Evolutionary conservation across 2,797 vertebrate genomes (phyloP), one percentile per base, ranked within the genome.

Genomic region (Pitangus sulphuratus): DNA sequence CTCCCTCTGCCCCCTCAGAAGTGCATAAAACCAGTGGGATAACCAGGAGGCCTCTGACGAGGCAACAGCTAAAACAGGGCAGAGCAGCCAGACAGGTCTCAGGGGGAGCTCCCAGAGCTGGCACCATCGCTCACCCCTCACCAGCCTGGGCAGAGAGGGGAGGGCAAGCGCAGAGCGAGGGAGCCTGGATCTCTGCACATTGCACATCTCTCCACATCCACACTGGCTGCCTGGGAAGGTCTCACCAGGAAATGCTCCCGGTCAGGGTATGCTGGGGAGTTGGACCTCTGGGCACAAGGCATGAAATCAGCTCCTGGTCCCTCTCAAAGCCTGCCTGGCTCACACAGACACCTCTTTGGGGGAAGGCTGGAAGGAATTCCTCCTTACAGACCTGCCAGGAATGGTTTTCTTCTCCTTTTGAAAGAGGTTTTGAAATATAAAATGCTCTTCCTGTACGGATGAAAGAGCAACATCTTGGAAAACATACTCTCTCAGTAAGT

Each of bases 1-100:
- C 84, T 95, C 89, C 84, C 69, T 86, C 90, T 92, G 86, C 69
- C 89, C 94, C 79, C 76, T 83, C 0, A 0, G 66, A 90, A 91
- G 89, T 64, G 69, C 50, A 79, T 89, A 91, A 96, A 96, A 71
- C 51, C 86, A 83, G 71, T 5, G 37, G 77, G 58, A 93, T 64
- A 91, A 87, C 65, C 47, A 10, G 68, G 75, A 85, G 71, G 56
- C 51, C 33, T 60, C 60, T 20, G 75, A 24, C 51, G 53, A 70
- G 31, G 42, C 40, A 58, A 6, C 13, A 51, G 61, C 68, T 57
- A 0, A 39, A 24, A 12, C 1, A 9, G 75, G 42, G 31, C 71
- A 26, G 50, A 30, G 44, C 6, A 50, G 39, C 50, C 4, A 1
- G 53, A 33, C 33, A n/a, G 25, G 6, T 50, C 51, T 21, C 1